Evolutionary conservation across 2,888 invertebrate species (phyloP).

Genomic region (Sisyra nigra): DNA sequence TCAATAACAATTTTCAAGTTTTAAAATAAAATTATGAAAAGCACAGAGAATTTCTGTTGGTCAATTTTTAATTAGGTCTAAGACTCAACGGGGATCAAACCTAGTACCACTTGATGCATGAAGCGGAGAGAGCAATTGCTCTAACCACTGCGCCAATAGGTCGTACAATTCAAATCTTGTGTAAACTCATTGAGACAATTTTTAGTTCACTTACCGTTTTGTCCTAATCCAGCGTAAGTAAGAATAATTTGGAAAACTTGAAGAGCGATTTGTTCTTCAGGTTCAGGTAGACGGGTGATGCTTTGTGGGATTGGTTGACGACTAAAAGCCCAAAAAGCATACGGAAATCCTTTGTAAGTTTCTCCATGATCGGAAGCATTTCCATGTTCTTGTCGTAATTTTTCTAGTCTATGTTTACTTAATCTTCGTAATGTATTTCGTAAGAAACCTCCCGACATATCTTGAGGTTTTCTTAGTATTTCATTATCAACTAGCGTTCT

Average conservation of each 20-base stretch:
- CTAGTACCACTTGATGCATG: too few species aligned
- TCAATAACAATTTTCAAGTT: too few species aligned
- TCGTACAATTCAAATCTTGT: too few species aligned
- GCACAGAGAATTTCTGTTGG: too few species aligned
- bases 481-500: constrained; percentile 71
- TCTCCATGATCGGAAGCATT: constrained; percentile 52
- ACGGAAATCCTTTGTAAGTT: constrained; percentile 73
- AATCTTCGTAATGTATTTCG: constrained; percentile 74
- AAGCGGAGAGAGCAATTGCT: too few species aligned
- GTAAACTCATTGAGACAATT: too few species aligned
- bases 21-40: too few species aligned
- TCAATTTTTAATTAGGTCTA: too few species aligned
- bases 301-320: constrained; percentile 66
- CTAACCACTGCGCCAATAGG: too few species aligned
- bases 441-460: constrained; percentile 70
- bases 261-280: constrained; percentile 71
- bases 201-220: constrained; percentile 45
- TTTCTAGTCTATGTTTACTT: constrained; percentile 72
- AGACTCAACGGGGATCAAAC: too few species aligned
- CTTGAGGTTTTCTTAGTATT: constrained; percentile 65
- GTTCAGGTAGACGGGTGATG: constrained; percentile 68
- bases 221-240: constrained; percentile 72
- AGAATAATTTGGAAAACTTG: constrained; percentile 81
- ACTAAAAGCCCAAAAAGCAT: constrained; percentile 83
- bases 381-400: constrained; percentile 49